Percentiles rank a stretch among this genome's conserved stretches.
These are phyloP conservation scores for Arion vulgaris DNA, from an alignment of 1,140 invertebrate genomes.

Conservation along the genomic window DNA sequence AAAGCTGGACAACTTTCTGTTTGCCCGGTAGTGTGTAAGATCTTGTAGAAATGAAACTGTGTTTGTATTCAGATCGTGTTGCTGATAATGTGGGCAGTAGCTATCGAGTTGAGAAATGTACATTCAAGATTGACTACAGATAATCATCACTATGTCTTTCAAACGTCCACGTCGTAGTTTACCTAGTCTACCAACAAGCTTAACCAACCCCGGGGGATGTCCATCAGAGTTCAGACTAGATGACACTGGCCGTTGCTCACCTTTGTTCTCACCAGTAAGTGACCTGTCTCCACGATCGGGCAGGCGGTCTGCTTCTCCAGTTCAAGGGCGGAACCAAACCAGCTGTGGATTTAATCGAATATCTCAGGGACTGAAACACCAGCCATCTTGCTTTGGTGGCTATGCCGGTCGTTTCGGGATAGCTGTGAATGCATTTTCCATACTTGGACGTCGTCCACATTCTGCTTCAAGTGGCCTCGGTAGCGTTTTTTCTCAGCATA, in stretches of 20 bases:
- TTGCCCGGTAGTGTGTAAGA: no score
- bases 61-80: no score
- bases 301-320: conserved; percentile 22
- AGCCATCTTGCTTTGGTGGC: conserved; percentile 14
- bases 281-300: background rate
- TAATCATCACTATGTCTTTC: conserved; percentile 18
- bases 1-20: no score
- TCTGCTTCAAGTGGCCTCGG: background rate
- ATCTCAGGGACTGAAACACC: conserved; percentile 26
- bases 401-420: background rate
- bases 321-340: background rate
- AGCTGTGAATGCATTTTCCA: background rate
- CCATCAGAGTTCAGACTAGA: conserved; percentile 12
- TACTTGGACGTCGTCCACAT: background rate
- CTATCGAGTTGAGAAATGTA: no score
- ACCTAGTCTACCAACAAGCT: conserved; percentile 28
- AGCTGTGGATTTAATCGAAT: background rate
- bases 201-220: conserved; percentile 6
- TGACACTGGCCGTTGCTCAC: background rate
- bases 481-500: conserved; percentile 7
- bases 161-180: conserved; percentile 27
- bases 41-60: no score
- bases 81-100: no score
- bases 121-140: background rate
- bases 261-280: background rate